phyloP scores from a whole-genome alignment of 2,113 vertebrate species.

The Vombatus ursinus region DNA sequence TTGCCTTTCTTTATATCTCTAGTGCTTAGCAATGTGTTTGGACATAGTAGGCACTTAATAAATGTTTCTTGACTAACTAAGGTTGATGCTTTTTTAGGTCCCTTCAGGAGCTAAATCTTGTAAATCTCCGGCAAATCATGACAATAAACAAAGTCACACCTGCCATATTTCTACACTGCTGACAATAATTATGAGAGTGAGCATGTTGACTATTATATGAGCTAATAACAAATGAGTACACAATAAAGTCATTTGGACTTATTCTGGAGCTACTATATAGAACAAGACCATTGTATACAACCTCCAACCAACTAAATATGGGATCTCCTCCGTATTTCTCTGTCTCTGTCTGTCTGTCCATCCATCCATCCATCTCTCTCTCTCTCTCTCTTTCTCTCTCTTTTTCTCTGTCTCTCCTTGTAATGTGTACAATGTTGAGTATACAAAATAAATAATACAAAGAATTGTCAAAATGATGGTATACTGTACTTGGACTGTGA shows the following conservation, averaged over 20 bases:
- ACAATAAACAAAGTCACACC: not conserved
- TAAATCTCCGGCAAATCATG: not conserved
- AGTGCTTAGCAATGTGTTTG: not conserved
- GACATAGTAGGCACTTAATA: not conserved
- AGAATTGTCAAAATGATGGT: not conserved
- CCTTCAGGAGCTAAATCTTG: not conserved
- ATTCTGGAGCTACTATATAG: not conserved
- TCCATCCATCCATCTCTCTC: too few relatives aligned
- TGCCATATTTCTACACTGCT: not conserved
- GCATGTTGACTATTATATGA: not conserved
- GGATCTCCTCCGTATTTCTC: too few relatives aligned
- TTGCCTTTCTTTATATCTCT: not conserved
- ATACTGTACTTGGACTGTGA: slow-evolving; percentile 35
- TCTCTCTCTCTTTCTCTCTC: not conserved
- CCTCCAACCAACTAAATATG: not conserved
- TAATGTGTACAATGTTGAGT: not conserved
- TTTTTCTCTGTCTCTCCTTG: too few relatives aligned
- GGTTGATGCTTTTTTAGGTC: not conserved
- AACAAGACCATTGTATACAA: not conserved
- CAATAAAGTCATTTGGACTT: too few relatives aligned
- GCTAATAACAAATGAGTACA: not conserved
- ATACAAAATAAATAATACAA: slow-evolving; percentile 13
- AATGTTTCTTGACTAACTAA: not conserved
- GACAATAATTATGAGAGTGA: not conserved
- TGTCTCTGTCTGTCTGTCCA: not conserved